A percentile compares a stretch with the other conserved stretches of the same genome.
These are phyloP conservation scores for Andrena praecox DNA, from an alignment of 2,888 invertebrate genomes.

Conservation along the genomic window DNA sequence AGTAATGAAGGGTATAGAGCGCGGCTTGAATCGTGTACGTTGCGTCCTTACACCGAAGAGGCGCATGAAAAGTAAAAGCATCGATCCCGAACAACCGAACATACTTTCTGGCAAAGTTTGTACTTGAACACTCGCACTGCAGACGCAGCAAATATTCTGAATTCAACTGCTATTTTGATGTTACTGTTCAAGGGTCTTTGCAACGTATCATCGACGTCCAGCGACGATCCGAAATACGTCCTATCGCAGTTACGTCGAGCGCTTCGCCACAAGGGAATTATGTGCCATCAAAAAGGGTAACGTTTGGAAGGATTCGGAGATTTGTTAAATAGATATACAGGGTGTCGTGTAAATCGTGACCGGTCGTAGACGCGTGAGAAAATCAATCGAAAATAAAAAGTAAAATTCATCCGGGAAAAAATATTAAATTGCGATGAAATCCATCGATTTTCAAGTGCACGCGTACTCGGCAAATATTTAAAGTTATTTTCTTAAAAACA, in stretches of 20 bases:
- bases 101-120: conserved; percentile 86
- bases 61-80: conserved; percentile 80
- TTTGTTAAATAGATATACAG: background rate
- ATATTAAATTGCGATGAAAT: too few species aligned
- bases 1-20: conserved; percentile 89
- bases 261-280: conserved; percentile 88
- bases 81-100: conserved; percentile 82
- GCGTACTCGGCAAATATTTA: too few species aligned
- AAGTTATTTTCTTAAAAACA: too few species aligned
- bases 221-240: conserved; percentile 88
- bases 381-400: too few species aligned
- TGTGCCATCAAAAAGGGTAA: conserved; percentile 89
- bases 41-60: conserved; percentile 89
- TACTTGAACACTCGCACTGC: conserved; percentile 1
- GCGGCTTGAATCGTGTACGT: conserved; percentile 89
- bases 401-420: too few species aligned
- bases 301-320: background rate
- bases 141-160: background rate
- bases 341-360: too few species aligned
- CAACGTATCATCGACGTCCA: conserved; percentile 90
- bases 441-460: too few species aligned
- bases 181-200: conserved; percentile 86
- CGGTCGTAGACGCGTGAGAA: too few species aligned
- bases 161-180: background rate
- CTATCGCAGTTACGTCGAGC: conserved; percentile 87